Percentiles rank a stretch among this genome's conserved stretches.
phyloP scores from a whole-genome alignment of 2,797 vertebrate genomes.

The Semaprochilodus insignis region DNA sequence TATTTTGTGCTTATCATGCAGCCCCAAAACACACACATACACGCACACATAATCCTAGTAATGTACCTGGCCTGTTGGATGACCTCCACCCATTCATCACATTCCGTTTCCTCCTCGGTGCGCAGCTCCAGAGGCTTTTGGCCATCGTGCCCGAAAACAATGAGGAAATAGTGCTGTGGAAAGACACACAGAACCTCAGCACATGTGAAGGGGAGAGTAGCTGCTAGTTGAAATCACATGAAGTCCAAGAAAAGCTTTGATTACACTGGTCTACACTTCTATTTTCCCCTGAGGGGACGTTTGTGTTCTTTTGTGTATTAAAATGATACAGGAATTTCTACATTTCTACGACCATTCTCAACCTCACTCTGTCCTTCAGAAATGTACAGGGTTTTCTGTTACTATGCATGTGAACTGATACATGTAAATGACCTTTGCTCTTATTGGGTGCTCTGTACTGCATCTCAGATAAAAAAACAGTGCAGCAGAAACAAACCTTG shows the following conservation, averaged over 20 bases:
- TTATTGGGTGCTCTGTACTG: neutral
- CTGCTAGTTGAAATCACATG: conserved; percentile 5
- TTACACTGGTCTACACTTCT: neutral
- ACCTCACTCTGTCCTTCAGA: neutral
- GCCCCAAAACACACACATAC: neutral
- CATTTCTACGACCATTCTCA: neutral
- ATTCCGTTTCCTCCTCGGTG: conserved; percentile 91
- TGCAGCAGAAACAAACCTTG: neutral
- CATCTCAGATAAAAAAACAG: neutral
- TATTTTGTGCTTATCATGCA: neutral
- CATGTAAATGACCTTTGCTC: neutral
- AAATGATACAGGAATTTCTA: neutral
- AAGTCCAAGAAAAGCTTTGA: neutral
- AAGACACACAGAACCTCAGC: conserved; percentile 23
- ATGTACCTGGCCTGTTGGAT: conserved; percentile 96
- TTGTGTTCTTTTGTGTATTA: neutral
- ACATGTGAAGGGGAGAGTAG: neutral
- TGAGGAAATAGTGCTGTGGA: conserved; percentile 92
- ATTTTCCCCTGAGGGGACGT: too few relatives aligned
- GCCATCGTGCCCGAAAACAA: conserved; percentile 95
- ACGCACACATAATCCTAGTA: neutral
- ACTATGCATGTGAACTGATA: neutral
- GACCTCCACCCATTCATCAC: conserved; percentile 96
- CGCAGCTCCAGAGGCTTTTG: conserved; percentile 96
- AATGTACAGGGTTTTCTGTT: too few relatives aligned